Evolutionary conservation across 2,113 vertebrate genomes (phyloP).

Genomic region (Seriola quinqueradiata): DNA sequence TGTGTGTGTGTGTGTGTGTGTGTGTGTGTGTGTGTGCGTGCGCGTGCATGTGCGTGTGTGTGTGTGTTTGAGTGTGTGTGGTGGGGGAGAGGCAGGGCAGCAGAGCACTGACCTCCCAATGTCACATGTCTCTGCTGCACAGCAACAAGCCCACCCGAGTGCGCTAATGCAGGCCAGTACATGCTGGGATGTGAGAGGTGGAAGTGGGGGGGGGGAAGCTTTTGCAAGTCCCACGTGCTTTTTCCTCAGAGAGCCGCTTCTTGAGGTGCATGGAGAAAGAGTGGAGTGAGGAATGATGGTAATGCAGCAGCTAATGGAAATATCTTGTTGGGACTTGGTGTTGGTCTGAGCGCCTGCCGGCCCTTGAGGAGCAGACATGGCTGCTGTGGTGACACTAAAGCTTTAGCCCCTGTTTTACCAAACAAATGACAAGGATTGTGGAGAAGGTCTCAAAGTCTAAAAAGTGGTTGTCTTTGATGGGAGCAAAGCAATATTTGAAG

Average conservation of each 20-base stretch:
- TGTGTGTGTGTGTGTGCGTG: background rate
- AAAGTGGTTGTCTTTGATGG: background rate
- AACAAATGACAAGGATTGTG: constrained; percentile 43
- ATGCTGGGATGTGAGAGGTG: constrained; percentile 70
- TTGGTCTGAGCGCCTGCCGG: constrained; percentile 45
- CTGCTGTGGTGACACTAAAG: constrained; percentile 36
- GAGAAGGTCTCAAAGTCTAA: constrained; percentile 6
- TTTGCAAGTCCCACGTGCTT: constrained; percentile 66
- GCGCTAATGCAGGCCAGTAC: constrained; percentile 76
- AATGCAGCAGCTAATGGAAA: constrained; percentile 83
- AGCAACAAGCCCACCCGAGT: constrained; percentile 73
- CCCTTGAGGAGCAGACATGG: constrained; percentile 40
- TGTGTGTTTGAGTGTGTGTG: background rate
- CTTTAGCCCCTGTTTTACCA: constrained; percentile 49
- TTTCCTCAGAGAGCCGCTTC: constrained; percentile 55
- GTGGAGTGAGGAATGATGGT: constrained; percentile 31
- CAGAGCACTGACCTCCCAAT: constrained; percentile 56
- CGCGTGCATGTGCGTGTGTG: background rate
- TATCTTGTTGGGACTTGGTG: constrained; percentile 76
- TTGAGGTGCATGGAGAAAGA: constrained; percentile 50
- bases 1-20: background rate
- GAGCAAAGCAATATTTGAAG: background rate
- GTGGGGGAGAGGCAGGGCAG: background rate
- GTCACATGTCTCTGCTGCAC: constrained; percentile 72
- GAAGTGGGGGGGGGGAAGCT: constrained; percentile 53